phyloP scores from a whole-genome alignment of 2,113 vertebrate species.

The Panurus biarmicus region DNA sequence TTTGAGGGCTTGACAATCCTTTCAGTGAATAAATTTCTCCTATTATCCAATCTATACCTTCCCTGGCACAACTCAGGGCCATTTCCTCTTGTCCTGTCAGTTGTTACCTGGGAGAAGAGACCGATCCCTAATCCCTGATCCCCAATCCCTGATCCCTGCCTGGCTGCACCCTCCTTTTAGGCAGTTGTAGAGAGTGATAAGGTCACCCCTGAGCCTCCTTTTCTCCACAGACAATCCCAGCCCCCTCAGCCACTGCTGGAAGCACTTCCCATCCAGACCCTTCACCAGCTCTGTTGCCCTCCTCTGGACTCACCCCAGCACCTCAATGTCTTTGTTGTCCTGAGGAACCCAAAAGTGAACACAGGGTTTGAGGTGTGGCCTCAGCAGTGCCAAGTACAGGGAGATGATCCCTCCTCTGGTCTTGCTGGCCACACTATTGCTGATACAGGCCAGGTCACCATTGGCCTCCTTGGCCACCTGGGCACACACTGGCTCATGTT shows the following conservation, averaged over 20 bases:
- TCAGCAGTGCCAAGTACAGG: fast-evolving
- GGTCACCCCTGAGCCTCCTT: neutral
- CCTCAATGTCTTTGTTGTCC: neutral
- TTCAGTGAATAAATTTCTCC: neutral
- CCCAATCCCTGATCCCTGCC: fast-evolving
- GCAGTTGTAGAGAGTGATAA: neutral
- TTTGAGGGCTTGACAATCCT: neutral
- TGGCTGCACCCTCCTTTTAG: neutral
- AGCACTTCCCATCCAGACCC: neutral
- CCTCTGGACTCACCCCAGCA: neutral
- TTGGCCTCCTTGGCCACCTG: neutral
- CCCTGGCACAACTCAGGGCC: neutral
- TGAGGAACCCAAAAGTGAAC: neutral
- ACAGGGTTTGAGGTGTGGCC: neutral
- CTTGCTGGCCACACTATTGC: neutral
- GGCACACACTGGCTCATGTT: neutral
- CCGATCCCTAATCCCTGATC: fast-evolving
- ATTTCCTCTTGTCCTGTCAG: neutral
- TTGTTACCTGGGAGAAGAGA: neutral
- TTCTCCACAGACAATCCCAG: neutral
- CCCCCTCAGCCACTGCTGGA: neutral
- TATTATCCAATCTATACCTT: neutral
- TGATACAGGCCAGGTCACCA: neutral
- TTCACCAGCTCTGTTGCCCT: neutral
- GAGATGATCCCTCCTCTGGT: fast-evolving